Percentiles rank a stretch among this genome's conserved stretches.
phyloP scores from a whole-genome alignment of 2,113 vertebrate genomes.

The Colossoma macropomum region DNA sequence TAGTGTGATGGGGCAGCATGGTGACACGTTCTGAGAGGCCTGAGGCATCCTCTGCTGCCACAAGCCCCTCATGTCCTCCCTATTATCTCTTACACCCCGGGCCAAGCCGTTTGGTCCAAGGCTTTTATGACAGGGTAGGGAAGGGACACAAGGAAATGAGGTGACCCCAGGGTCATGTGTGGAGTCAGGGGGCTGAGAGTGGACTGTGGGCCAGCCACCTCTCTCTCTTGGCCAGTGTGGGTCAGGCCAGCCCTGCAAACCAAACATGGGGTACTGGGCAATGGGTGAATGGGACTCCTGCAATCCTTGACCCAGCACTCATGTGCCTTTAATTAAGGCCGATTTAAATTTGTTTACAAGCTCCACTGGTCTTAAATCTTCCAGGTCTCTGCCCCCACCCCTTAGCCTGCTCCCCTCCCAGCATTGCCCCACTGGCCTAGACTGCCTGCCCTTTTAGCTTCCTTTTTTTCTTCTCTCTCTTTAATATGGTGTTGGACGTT shows the following conservation, averaged over 20 bases:
- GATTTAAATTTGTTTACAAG: slow-evolving; percentile 83
- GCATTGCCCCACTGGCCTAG: slow-evolving; percentile 21
- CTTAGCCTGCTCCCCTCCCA: slow-evolving; percentile 9
- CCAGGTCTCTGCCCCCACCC: slow-evolving; percentile 55
- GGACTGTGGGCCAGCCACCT: slow-evolving; percentile 63
- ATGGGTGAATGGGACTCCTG: slow-evolving; percentile 53
- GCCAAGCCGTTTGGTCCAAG: slow-evolving; percentile 67
- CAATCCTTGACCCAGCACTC: slow-evolving; percentile 69
- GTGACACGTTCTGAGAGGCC: slow-evolving; percentile 53
- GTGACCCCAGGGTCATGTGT: slow-evolving; percentile 77
- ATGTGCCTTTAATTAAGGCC: slow-evolving; percentile 78
- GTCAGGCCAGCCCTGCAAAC: slow-evolving; percentile 50
- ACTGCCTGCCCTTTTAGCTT: slow-evolving; percentile 47
- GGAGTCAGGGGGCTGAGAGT: slow-evolving; percentile 73
- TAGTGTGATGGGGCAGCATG: slow-evolving; percentile 15
- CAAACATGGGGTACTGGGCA: slow-evolving; percentile 40
- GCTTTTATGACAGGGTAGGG: slow-evolving; percentile 79
- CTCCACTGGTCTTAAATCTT: slow-evolving; percentile 79
- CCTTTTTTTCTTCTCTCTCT: slow-evolving; percentile 52
- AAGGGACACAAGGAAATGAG: slow-evolving; percentile 85
- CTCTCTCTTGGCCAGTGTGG: slow-evolving; percentile 58
- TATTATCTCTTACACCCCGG: slow-evolving; percentile 73
- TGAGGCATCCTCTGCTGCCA: slow-evolving; percentile 61
- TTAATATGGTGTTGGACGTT: slow-evolving; percentile 80
- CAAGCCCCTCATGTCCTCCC: slow-evolving; percentile 64